These are phyloP conservation scores for Limnodromus scolopaceus DNA, from an alignment of 2,797 vertebrate species.

Conservation along the genomic window DNA sequence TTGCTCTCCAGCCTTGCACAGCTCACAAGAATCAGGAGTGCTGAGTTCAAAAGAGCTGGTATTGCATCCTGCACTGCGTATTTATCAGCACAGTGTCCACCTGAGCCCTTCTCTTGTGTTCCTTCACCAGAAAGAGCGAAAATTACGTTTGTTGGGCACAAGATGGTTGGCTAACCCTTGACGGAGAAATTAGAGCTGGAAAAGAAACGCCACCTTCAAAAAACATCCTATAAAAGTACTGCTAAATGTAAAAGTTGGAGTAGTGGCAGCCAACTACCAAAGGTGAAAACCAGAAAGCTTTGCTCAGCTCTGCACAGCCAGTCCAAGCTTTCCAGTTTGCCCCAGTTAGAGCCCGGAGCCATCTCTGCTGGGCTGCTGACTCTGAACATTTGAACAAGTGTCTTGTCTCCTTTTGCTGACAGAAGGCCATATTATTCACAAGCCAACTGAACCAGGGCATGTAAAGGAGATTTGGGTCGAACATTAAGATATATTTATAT, in stretches of 20 bases:
- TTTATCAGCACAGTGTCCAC: not conserved
- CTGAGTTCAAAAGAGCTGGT: not conserved
- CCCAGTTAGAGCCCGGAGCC: not conserved
- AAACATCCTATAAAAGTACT: not conserved
- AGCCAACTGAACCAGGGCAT: not conserved
- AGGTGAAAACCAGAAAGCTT: not conserved
- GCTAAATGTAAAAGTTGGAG: not conserved
- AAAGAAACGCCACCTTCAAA: not conserved
- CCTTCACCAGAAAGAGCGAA: not conserved
- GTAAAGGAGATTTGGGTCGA: not conserved
- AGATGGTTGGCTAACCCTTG: not conserved
- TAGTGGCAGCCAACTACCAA: not conserved
- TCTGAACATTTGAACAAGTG: not conserved
- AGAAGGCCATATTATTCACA: not conserved
- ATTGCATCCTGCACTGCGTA: fast-evolving
- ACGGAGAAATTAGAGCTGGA: not conserved
- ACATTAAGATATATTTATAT: slow-evolving; percentile 4
- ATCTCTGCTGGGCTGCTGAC: not conserved
- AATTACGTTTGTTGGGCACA: not conserved
- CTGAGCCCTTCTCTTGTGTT: not conserved
- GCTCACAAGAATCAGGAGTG: not conserved
- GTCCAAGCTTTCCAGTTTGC: not conserved
- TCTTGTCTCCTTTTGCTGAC: not conserved
- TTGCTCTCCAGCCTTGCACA: not conserved
- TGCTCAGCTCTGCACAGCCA: not conserved